phyloP scores from a whole-genome alignment of 2,888 invertebrate species.

The Gryllus longicercus region DNA sequence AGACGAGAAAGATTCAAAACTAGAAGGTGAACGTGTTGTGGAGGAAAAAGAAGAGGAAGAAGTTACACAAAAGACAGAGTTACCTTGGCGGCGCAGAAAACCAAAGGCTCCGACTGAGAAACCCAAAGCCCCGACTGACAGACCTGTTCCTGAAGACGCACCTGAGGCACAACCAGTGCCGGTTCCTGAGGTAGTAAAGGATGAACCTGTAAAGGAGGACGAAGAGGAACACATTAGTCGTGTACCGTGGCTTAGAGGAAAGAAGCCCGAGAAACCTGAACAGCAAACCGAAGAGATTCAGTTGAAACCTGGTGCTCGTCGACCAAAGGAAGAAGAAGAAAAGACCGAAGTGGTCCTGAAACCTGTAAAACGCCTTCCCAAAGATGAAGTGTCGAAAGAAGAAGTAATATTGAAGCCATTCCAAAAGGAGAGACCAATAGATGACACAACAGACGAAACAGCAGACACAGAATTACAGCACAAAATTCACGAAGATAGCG shows the following conservation, averaged over 20 bases:
- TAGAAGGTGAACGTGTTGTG: no score
- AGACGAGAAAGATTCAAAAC: not conserved
- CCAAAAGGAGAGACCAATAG: constrained; percentile 39
- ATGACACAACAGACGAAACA: constrained; percentile 23
- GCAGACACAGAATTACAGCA: not conserved
- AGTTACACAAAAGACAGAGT: constrained; percentile 35
- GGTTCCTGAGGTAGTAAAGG: not conserved
- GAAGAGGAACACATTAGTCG: no score
- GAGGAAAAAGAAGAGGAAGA: constrained; percentile 27
- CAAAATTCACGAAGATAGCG: not conserved
- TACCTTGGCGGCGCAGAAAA: constrained; percentile 26
- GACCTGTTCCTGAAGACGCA: constrained; percentile 33
- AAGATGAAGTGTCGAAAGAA: constrained; percentile 31
- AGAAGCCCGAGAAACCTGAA: not conserved
- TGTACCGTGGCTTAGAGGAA: not conserved
- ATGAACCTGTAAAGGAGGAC: no score
- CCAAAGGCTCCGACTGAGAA: no score
- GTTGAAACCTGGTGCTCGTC: no score
- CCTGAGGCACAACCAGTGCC: not conserved
- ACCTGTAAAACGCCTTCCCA: constrained; percentile 22
- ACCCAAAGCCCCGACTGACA: constrained; percentile 11
- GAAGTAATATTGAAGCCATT: constrained; percentile 38
- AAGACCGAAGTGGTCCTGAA: constrained; percentile 38
- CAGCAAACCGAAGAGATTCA: not conserved
- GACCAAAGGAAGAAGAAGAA: constrained; percentile 22